Conservation (phyloP, 1,140 invertebrate species). For the Cotesia typhae region DNA sequence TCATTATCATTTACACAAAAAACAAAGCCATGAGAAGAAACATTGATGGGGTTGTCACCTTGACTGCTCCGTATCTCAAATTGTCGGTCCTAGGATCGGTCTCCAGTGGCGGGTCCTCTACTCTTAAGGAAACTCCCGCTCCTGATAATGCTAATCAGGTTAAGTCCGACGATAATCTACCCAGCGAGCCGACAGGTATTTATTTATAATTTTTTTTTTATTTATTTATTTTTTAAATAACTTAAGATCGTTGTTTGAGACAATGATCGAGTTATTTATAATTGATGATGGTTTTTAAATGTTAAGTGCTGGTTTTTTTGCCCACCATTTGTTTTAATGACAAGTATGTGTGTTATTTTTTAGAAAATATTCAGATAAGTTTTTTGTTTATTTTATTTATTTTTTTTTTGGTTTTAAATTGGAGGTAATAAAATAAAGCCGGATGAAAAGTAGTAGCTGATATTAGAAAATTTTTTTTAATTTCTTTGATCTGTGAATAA, state of each 20-base stretch:
- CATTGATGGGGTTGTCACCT: conserved; percentile 21
- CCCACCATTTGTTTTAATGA: conserved; percentile 6
- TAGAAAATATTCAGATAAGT: too few relatives aligned
- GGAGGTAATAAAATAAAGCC: too few relatives aligned
- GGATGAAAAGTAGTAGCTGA: too few relatives aligned
- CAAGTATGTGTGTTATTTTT: conserved; percentile 30
- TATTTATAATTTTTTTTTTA: too few relatives aligned
- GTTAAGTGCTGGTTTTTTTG: background rate
- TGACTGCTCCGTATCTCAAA: conserved; percentile 25
- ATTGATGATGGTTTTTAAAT: conserved; percentile 17
- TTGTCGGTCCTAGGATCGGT: conserved; percentile 54
- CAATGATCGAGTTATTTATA: background rate
- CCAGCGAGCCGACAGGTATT: conserved; percentile 57
- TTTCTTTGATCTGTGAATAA: too few relatives aligned
- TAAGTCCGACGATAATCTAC: conserved; percentile 44
- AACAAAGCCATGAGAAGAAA: background rate
- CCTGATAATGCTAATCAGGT: conserved; percentile 42
- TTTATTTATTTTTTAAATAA: conserved; percentile 13
- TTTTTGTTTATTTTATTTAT: too few relatives aligned
- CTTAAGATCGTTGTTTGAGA: too few relatives aligned
- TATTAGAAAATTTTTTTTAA: too few relatives aligned
- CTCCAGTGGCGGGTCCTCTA: conserved; percentile 58
- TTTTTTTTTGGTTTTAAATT: too few relatives aligned
- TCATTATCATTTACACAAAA: background rate
- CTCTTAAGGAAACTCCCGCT: conserved; percentile 49